phyloP scores from a whole-genome alignment of 2,113 vertebrate species.

The Lutjanus erythropterus region DNA sequence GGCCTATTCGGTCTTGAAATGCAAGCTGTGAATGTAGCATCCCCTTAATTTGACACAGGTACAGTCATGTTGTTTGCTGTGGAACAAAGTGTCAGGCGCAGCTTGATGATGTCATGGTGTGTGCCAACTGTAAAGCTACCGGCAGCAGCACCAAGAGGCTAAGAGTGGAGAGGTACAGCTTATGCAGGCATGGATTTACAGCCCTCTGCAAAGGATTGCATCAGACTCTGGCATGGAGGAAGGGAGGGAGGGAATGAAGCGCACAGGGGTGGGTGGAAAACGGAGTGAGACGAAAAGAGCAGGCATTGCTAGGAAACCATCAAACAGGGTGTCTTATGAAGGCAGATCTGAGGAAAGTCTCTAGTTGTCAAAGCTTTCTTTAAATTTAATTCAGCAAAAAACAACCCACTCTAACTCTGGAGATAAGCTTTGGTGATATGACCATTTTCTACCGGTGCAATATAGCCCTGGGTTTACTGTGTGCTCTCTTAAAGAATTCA shows the following conservation, averaged over 20 bases:
- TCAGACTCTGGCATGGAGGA: slow-evolving; percentile 78
- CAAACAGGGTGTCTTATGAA: slow-evolving; percentile 69
- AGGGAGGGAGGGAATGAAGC: slow-evolving; percentile 58
- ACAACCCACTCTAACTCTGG: slow-evolving; percentile 1
- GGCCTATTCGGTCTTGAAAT: slow-evolving; percentile 1
- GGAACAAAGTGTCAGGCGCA: slow-evolving; percentile 56
- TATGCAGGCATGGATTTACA: slow-evolving; percentile 81
- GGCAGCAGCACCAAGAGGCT: slow-evolving; percentile 55
- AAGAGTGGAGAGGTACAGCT: slow-evolving; percentile 61
- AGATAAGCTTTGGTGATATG: slow-evolving; percentile 16
- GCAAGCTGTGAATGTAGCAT: not conserved
- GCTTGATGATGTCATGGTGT: slow-evolving; percentile 74
- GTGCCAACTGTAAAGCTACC: slow-evolving; percentile 58
- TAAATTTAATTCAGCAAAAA: slow-evolving; percentile 39
- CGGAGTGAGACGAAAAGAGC: slow-evolving; percentile 62
- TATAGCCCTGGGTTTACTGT: not conserved
- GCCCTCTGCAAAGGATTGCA: slow-evolving; percentile 84
- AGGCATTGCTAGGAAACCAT: slow-evolving; percentile 77
- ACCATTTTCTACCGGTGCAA: not conserved
- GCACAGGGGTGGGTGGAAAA: slow-evolving; percentile 72
- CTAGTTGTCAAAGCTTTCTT: slow-evolving; percentile 34
- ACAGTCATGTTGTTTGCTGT: slow-evolving; percentile 38
- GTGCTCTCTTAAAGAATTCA: slow-evolving; percentile 2
- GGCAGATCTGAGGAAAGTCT: slow-evolving; percentile 52
- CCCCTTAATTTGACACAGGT: slow-evolving; percentile 29